Evolutionary conservation across 2,797 vertebrate genomes (phyloP), one percentile per base, ranked within the genome.

Genomic region (Platalea minor): DNA sequence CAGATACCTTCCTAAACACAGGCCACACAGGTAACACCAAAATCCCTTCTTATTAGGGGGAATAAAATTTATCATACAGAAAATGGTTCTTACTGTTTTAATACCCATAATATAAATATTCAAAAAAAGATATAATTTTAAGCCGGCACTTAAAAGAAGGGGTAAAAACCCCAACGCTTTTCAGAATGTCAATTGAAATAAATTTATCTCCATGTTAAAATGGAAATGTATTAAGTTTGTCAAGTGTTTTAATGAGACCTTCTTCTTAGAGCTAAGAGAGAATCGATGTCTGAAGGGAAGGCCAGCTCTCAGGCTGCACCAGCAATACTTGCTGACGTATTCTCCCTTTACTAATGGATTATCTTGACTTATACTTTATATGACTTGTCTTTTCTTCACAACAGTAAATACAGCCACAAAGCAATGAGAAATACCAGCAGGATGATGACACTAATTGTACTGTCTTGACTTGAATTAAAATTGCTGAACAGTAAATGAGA

Each of bases 331-430:
- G 94, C 91, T 97, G 98, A 98, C 92, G 88, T 96, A 96, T 93
- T 91, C 90, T 92, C 88, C 94, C 94, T 93, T 97, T 95, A 98
- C 98, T 98, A 98, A 98, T 98, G 98, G 90, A 98, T 98, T 98
- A 98, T 98, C 97, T 98, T 98, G 98, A 98, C 97, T 97, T 97
- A 97, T 76, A 98, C 97, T 98, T 97, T 97, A 97, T 96, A 97
- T 45, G 95, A 98, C 93, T 96, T 97, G 95, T 92, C 97, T 97
- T 95, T 89, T 98, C 97, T 98, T 98, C 98, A 99, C 98, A 98
- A 98, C 96, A 95, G 97, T 98, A 98, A 99, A 98, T 96, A 98
- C 97, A 98, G 97, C 96, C 95, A 96, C 96, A 97, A 97, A 98
- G 97, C 96, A 97, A 96, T 70, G 90, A 98, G 97, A 97, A 97